These are phyloP conservation scores for Harpalus rubripes DNA, from an alignment of 2,888 invertebrate species.

Conservation along the genomic window DNA sequence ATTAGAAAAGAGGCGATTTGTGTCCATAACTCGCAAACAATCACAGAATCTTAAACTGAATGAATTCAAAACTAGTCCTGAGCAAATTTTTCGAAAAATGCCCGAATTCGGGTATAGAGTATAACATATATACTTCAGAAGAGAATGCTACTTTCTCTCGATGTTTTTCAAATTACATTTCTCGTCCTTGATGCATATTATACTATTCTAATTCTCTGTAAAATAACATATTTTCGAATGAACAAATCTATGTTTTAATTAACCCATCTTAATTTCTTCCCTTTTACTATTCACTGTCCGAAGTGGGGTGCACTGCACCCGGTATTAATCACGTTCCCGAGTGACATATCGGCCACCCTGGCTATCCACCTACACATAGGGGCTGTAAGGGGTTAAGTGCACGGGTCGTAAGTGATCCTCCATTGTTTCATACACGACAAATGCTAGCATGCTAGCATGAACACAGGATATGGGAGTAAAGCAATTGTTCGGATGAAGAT, in stretches of 20 bases:
- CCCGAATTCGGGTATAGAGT: too few relatives aligned
- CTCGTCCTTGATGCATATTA: too few relatives aligned
- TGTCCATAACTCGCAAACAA: too few relatives aligned
- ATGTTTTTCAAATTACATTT: too few relatives aligned
- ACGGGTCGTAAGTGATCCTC: slow-evolving; percentile 42
- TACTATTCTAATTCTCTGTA: neutral
- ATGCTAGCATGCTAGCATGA: slow-evolving; percentile 26
- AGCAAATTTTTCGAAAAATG: too few relatives aligned
- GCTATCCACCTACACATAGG: slow-evolving; percentile 7
- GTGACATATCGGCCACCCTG: slow-evolving; percentile 51
- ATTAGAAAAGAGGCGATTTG: too few relatives aligned
- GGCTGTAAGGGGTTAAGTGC: slow-evolving; percentile 43
- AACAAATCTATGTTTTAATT: too few relatives aligned
- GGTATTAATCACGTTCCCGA: slow-evolving; percentile 38
- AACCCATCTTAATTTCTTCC: neutral
- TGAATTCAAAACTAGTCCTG: too few relatives aligned
- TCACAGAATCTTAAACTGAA: too few relatives aligned
- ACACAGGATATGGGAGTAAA: too few relatives aligned
- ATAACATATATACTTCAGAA: too few relatives aligned
- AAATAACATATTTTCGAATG: neutral
- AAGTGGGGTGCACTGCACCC: slow-evolving; percentile 31
- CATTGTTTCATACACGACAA: slow-evolving; percentile 48
- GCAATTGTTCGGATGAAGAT: neutral
- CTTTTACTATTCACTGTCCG: slow-evolving; percentile 6
- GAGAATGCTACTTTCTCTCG: too few relatives aligned